phyloP scores from a whole-genome alignment of 2,113 vertebrate genomes.

The Henicopernis longicauda region DNA sequence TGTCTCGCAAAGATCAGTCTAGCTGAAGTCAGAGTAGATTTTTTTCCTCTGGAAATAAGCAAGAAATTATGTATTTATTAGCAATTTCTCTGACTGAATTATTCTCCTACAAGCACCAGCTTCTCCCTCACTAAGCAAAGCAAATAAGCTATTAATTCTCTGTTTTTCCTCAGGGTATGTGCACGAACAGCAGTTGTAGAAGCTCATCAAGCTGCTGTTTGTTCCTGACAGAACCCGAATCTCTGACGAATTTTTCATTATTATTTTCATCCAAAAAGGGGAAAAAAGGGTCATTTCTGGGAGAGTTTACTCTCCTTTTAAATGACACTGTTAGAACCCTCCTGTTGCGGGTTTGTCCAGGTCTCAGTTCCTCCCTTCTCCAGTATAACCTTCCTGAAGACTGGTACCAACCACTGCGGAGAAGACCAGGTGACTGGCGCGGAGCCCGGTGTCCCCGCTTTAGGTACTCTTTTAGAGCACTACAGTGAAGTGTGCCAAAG shows the following conservation, averaged over 20 bases:
- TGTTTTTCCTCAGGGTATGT: constrained; percentile 37
- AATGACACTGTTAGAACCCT: background rate
- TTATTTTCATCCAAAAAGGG: background rate
- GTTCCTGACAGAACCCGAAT: constrained; percentile 1
- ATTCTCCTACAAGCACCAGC: background rate
- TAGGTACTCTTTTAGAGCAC: background rate
- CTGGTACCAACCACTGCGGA: background rate
- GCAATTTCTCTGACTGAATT: background rate
- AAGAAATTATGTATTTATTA: constrained; percentile 29
- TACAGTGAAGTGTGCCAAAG: background rate
- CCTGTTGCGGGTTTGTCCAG: background rate
- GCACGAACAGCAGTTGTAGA: constrained; percentile 17
- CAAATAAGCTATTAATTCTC: constrained; percentile 59
- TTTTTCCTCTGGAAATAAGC: background rate
- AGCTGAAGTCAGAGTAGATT: background rate
- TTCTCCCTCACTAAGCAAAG: constrained; percentile 33
- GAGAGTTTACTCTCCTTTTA: background rate
- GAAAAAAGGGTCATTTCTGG: background rate
- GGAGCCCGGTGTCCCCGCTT: background rate
- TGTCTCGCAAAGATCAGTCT: background rate
- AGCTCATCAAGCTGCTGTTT: constrained; percentile 52
- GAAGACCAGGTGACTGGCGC: background rate
- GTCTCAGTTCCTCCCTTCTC: background rate
- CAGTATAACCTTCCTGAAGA: background rate
- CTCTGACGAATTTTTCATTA: background rate